phyloP scores from a whole-genome alignment of 2,113 vertebrate genomes.

The Gracilinanus agilis region DNA sequence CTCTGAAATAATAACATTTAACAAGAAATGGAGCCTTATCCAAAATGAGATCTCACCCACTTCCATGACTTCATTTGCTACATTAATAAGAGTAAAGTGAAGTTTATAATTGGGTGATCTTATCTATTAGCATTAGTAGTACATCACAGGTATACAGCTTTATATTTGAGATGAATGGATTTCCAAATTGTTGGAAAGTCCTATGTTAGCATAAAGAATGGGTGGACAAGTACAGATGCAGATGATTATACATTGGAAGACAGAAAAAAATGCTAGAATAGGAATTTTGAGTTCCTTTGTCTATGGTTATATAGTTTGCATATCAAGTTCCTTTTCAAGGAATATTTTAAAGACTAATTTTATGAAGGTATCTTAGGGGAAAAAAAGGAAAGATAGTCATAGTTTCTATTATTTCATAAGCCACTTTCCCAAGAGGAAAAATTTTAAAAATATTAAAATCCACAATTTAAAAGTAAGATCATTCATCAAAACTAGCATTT shows the following conservation, averaged over 20 bases:
- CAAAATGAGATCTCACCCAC: slow-evolving; percentile 83
- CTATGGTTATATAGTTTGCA: slow-evolving; percentile 46
- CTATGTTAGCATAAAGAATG: slow-evolving; percentile 45
- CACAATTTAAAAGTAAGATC: not conserved
- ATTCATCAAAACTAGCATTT: no score
- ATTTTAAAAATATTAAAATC: slow-evolving; percentile 19
- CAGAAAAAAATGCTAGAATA: slow-evolving; percentile 20
- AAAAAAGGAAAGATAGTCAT: not conserved
- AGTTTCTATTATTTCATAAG: not conserved
- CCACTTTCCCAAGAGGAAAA: not conserved
- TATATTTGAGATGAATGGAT: slow-evolving; percentile 79
- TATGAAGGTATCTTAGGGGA: not conserved
- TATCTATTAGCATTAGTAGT: slow-evolving; percentile 81
- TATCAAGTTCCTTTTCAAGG: slow-evolving; percentile 32
- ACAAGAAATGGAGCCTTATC: slow-evolving; percentile 83
- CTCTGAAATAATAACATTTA: slow-evolving; percentile 84
- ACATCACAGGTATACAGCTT: slow-evolving; percentile 74
- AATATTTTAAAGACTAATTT: slow-evolving; percentile 43
- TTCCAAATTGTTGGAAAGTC: slow-evolving; percentile 70
- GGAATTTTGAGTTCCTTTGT: not conserved
- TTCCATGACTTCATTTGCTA: slow-evolving; percentile 80
- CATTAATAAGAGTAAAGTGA: slow-evolving; percentile 82
- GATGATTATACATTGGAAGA: slow-evolving; percentile 43
- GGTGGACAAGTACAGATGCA: slow-evolving; percentile 10
- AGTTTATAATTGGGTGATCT: slow-evolving; percentile 83